Percentiles rank a stretch among this genome's conserved stretches.
Conservation (phyloP, 2,888 invertebrate genomes). For the Lissocephala sabroskyi region DNA sequence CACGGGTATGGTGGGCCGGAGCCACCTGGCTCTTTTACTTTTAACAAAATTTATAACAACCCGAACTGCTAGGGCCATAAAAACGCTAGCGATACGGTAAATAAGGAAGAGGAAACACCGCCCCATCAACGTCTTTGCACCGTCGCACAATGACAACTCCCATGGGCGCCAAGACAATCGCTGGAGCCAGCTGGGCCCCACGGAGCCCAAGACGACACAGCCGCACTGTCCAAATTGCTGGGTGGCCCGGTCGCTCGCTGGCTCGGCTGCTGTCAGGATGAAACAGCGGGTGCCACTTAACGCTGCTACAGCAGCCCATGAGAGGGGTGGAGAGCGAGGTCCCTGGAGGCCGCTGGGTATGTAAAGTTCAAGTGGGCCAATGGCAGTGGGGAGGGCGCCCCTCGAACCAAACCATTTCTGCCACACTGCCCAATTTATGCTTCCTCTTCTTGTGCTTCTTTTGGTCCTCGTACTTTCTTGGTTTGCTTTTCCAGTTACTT, state of each 20-base stretch:
- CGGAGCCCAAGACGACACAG: background rate
- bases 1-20: slow-evolving; percentile 18
- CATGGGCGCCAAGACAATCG: slow-evolving; percentile 11
- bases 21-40: slow-evolving; percentile 18
- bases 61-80: slow-evolving; percentile 44
- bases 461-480: background rate
- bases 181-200: background rate
- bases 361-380: too few relatives aligned
- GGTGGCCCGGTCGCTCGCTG: slow-evolving; percentile 39
- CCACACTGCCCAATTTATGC: too few relatives aligned
- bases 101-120: slow-evolving; percentile 11
- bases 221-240: slow-evolving; percentile 24
- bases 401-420: too few relatives aligned
- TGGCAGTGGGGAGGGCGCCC: too few relatives aligned
- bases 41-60: slow-evolving; percentile 36
- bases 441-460: too few relatives aligned
- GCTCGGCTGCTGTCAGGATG: slow-evolving; percentile 15
- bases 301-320: slow-evolving; percentile 1
- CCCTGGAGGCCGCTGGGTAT: too few relatives aligned
- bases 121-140: background rate
- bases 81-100: slow-evolving; percentile 52
- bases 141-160: slow-evolving; percentile 24
- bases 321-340: background rate
- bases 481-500: slow-evolving; percentile 14
- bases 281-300: slow-evolving; percentile 22